Conservation (phyloP, 2,113 vertebrate species). For the Leptosomus discolor region DNA sequence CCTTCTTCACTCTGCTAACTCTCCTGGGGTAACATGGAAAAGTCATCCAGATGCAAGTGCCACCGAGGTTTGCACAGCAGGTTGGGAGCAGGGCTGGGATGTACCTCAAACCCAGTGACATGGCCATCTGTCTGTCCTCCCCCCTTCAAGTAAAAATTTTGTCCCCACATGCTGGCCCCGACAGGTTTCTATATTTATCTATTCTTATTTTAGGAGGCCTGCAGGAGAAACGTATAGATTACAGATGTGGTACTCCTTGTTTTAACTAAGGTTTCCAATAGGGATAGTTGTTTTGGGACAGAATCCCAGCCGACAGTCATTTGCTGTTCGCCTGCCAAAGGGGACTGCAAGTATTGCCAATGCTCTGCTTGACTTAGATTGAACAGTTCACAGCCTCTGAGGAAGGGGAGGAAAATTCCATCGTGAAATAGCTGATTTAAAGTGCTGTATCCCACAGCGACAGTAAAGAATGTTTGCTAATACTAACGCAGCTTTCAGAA, state of each 20-base stretch:
- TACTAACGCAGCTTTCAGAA: neutral
- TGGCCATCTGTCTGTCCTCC: neutral
- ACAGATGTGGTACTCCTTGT: constrained; percentile 54
- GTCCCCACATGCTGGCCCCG: neutral
- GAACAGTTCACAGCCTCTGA: constrained; percentile 50
- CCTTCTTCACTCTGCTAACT: neutral
- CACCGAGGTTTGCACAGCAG: neutral
- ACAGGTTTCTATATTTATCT: constrained; percentile 55
- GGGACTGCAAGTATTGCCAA: constrained; percentile 11
- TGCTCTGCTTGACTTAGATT: constrained; percentile 46
- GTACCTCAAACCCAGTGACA: neutral
- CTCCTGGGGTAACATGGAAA: neutral
- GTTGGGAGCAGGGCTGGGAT: neutral
- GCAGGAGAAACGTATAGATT: constrained; percentile 15
- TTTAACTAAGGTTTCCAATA: constrained; percentile 35
- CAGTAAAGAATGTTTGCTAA: neutral
- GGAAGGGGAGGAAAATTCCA: constrained; percentile 58
- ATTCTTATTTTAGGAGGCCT: constrained; percentile 39
- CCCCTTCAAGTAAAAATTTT: neutral
- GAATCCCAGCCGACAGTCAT: constrained; percentile 30
- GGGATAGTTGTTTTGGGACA: constrained; percentile 48
- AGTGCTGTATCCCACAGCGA: constrained; percentile 9
- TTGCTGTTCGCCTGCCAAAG: constrained; percentile 30
- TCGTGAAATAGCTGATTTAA: constrained; percentile 19
- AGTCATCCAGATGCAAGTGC: neutral